These are phyloP conservation scores for Tringa solitaria DNA, from an alignment of 2,113 vertebrate species.

Conservation along the genomic window DNA sequence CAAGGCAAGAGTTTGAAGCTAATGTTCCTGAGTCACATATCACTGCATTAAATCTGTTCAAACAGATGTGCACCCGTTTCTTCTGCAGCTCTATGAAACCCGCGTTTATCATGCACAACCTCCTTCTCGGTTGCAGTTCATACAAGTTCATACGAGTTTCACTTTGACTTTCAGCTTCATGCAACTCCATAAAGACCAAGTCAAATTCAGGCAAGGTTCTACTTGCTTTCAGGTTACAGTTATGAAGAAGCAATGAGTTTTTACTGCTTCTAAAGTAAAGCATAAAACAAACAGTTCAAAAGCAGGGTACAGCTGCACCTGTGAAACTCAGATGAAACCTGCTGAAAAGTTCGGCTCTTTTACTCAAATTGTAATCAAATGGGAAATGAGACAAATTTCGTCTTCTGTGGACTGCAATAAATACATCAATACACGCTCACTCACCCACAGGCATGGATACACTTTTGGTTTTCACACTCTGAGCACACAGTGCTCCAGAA, in stretches of 20 bases:
- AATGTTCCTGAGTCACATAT: fast-evolving
- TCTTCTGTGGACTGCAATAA: neutral
- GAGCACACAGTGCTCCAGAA: neutral
- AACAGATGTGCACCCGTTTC: fast-evolving
- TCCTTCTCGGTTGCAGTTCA: neutral
- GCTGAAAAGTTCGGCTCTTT: neutral
- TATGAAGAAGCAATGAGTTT: neutral
- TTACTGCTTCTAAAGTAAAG: neutral
- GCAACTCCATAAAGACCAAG: neutral
- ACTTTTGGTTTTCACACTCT: neutral
- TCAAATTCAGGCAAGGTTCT: neutral
- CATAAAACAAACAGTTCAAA: neutral
- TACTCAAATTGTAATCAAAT: neutral
- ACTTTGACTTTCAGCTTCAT: neutral
- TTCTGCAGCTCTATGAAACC: neutral
- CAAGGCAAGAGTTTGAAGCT: neutral
- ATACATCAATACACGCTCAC: neutral
- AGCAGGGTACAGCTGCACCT: neutral
- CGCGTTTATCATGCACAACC: neutral
- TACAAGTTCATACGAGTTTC: neutral
- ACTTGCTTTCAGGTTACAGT: neutral
- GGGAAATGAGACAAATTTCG: neutral
- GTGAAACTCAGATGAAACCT: neutral
- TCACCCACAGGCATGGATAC: neutral
- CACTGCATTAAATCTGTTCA: neutral